These are phyloP conservation scores for Xestobium rufovillosum DNA, from an alignment of 2,888 invertebrate species.

Conservation along the genomic window DNA sequence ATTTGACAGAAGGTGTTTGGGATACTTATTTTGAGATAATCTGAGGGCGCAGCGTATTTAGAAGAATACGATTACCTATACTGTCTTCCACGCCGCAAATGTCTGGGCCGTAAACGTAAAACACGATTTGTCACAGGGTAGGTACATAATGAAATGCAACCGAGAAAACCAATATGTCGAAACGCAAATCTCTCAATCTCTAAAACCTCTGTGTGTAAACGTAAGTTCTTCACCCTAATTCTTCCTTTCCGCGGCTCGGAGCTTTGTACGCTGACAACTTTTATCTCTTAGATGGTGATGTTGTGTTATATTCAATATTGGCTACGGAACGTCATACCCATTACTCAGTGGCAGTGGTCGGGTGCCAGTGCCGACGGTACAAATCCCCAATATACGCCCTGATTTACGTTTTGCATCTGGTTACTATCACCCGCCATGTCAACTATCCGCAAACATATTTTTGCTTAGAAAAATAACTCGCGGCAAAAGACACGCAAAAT, in stretches of 20 bases:
- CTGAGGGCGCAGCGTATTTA: too few species aligned
- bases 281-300: constrained; percentile 35
- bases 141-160: constrained; percentile 20
- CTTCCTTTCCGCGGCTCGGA: constrained; percentile 32
- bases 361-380: constrained; percentile 23
- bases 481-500: too few species aligned
- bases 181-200: constrained; percentile 34
- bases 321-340: constrained; percentile 32
- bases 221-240: constrained; percentile 36
- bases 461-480: too few species aligned
- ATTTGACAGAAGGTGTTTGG: too few species aligned
- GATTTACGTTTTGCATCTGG: constrained; percentile 21
- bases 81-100: constrained; percentile 25
- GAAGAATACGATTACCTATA: too few species aligned
- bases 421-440: too few species aligned
- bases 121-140: constrained; percentile 28
- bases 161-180: constrained; percentile 29
- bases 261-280: constrained; percentile 38
- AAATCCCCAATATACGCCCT: constrained; percentile 29
- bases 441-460: too few species aligned
- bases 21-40: too few species aligned
- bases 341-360: constrained; percentile 29
- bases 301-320: constrained; percentile 37
- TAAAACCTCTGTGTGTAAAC: constrained; percentile 33
- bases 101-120: constrained; percentile 28